A percentile compares a stretch with the other conserved stretches of the same genome.
These are phyloP conservation scores for Agrochola litura DNA, from an alignment of 2,888 invertebrate genomes.

Conservation along the genomic window DNA sequence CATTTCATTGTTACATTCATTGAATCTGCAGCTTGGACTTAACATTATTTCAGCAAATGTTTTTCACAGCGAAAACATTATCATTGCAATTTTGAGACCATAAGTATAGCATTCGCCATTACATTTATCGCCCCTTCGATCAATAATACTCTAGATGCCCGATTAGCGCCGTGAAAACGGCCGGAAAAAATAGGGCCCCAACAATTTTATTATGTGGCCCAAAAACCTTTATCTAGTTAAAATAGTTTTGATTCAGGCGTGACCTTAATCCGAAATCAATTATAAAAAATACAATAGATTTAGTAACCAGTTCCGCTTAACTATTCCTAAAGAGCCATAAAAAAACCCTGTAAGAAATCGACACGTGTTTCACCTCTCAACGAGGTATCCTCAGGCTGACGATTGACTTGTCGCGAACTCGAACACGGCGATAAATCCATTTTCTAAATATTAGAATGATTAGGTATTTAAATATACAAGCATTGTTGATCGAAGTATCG, in stretches of 20 bases:
- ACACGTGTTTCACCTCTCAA: no score
- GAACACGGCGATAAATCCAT: no score
- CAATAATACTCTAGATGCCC: background rate
- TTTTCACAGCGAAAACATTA: background rate
- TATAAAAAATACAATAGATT: no score
- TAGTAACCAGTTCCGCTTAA: no score
- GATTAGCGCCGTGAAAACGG: background rate
- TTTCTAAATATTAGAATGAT: background rate
- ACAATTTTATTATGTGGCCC: background rate
- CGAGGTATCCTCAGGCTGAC: no score
- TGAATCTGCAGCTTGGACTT: background rate
- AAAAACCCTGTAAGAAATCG: no score
- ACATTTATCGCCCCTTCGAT: background rate
- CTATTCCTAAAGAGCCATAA: no score
- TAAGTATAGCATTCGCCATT: background rate
- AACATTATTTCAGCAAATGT: background rate
- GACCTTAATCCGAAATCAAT: no score
- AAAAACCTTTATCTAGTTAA: background rate
- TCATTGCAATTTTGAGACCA: background rate
- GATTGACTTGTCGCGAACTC: no score
- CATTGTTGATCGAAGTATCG: slow-evolving; percentile 11
- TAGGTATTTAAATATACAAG: background rate
- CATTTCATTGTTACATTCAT: slow-evolving; percentile 11
- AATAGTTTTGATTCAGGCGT: no score
- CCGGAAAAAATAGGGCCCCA: background rate